These are phyloP conservation scores for Hypotaenidia okinawae DNA, from an alignment of 2,797 vertebrate genomes.

Conservation along the genomic window DNA sequence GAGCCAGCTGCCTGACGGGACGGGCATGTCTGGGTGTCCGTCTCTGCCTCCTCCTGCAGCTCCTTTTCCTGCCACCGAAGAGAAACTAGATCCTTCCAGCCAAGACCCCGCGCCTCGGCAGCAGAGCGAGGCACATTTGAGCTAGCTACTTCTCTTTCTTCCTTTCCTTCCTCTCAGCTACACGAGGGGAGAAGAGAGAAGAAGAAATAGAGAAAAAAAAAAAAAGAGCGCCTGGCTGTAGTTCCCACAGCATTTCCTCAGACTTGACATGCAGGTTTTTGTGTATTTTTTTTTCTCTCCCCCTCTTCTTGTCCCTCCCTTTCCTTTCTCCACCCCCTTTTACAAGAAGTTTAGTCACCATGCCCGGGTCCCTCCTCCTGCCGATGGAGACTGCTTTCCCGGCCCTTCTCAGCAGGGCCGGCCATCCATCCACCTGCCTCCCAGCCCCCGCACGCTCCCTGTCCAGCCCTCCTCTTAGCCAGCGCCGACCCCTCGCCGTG, in stretches of 20 bases:
- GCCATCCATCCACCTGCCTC: background rate
- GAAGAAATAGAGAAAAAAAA: background rate
- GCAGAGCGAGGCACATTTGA: constrained; percentile 46
- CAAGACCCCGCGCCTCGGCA: background rate
- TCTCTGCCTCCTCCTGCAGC: constrained; percentile 23
- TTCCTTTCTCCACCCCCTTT: constrained; percentile 66
- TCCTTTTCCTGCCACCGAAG: constrained; percentile 40
- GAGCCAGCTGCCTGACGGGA: constrained; percentile 37
- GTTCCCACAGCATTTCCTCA: constrained; percentile 65
- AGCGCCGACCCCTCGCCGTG: too few species aligned
- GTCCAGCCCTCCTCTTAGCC: too few species aligned
- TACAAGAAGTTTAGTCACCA: constrained; percentile 63
- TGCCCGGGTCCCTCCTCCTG: background rate
- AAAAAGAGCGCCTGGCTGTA: background rate
- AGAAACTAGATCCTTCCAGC: constrained; percentile 43
- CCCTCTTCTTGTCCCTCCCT: constrained; percentile 57
- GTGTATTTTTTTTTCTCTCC: background rate
- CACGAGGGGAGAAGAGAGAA: constrained; percentile 41
- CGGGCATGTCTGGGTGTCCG: constrained; percentile 37
- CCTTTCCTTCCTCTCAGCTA: constrained; percentile 62
- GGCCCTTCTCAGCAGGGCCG: background rate
- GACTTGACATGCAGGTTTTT: background rate
- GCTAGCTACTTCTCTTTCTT: constrained; percentile 53
- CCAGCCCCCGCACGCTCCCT: background rate
- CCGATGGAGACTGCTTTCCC: background rate